These are phyloP conservation scores for Laothoe populi DNA, from an alignment of 2,888 invertebrate genomes.

Conservation along the genomic window DNA sequence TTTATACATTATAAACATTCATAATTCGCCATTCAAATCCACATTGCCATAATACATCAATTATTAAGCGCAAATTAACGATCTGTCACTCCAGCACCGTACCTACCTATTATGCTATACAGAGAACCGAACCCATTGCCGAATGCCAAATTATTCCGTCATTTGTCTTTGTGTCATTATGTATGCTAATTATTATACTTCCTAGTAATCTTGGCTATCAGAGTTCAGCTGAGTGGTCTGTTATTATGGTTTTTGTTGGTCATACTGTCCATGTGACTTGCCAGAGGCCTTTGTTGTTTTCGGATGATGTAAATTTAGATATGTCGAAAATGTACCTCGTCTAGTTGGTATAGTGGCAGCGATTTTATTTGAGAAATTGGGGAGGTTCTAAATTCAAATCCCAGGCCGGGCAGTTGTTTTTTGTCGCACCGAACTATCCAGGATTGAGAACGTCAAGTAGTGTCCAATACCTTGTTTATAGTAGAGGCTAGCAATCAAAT, in stretches of 20 bases:
- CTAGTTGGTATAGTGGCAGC: no score
- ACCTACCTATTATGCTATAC: conserved; percentile 10
- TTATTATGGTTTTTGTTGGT: conserved; percentile 12
- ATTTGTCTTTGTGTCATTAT: conserved; percentile 30
- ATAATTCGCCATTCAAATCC: background rate
- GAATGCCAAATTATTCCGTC: conserved; percentile 28
- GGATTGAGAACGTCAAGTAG: no score
- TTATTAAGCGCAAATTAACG: conserved; percentile 22
- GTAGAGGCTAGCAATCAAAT: no score
- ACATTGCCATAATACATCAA: background rate
- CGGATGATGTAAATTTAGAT: background rate
- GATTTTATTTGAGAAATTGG: no score
- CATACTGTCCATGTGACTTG: background rate
- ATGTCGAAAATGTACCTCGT: background rate
- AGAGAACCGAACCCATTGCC: conserved; percentile 15
- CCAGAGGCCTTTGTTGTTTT: conserved; percentile 8
- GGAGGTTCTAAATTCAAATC: no score
- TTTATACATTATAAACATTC: background rate
- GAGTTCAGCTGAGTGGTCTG: conserved; percentile 6
- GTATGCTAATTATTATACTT: conserved; percentile 26
- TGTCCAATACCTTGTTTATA: no score
- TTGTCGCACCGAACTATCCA: no score
- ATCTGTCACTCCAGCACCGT: conserved; percentile 17
- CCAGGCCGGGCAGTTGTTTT: no score
- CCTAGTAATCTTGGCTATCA: conserved; percentile 12